phyloP scores from a whole-genome alignment of 1,140 invertebrate species.

The Neuroterus valhalla region DNA sequence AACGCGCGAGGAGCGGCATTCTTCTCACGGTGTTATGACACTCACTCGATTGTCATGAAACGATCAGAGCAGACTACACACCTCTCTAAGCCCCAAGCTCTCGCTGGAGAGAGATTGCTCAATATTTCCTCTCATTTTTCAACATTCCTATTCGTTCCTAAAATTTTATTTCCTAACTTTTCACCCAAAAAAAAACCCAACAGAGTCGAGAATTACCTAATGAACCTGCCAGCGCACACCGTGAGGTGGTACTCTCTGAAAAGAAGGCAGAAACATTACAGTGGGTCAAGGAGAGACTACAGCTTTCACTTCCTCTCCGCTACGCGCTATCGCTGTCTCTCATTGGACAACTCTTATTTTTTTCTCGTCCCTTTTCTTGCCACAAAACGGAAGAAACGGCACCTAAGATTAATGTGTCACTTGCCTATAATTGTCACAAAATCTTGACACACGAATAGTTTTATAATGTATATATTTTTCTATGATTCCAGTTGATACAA shows the following conservation, averaged over 20 bases:
- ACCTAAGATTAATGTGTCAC: not conserved
- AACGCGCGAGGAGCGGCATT: conserved; percentile 2
- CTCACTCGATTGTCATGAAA: conserved; percentile 38
- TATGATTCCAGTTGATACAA: conserved; percentile 74
- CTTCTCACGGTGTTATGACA: conserved; percentile 31
- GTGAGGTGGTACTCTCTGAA: conserved; percentile 65
- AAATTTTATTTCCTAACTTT: not conserved
- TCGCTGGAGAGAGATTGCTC: not conserved
- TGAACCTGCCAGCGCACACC: conserved; percentile 65
- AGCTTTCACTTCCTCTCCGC: conserved; percentile 75
- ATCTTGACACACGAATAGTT: conserved; percentile 13
- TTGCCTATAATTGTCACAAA: conserved; percentile 39
- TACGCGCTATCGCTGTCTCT: conserved; percentile 54
- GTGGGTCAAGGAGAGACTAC: conserved; percentile 75
- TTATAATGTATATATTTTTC: conserved; percentile 36
- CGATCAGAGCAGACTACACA: conserved; percentile 35
- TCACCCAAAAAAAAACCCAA: not conserved
- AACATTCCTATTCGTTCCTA: not conserved
- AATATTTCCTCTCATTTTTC: conserved; percentile 4
- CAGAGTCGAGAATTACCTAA: conserved; percentile 71
- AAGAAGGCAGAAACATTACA: conserved; percentile 75
- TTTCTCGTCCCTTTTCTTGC: conserved; percentile 46
- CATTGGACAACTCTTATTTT: conserved; percentile 51
- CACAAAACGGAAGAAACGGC: conserved; percentile 10
- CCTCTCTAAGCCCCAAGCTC: not conserved